phyloP scores from a whole-genome alignment of 2,888 invertebrate genomes.

The Brenthis hecate region DNA sequence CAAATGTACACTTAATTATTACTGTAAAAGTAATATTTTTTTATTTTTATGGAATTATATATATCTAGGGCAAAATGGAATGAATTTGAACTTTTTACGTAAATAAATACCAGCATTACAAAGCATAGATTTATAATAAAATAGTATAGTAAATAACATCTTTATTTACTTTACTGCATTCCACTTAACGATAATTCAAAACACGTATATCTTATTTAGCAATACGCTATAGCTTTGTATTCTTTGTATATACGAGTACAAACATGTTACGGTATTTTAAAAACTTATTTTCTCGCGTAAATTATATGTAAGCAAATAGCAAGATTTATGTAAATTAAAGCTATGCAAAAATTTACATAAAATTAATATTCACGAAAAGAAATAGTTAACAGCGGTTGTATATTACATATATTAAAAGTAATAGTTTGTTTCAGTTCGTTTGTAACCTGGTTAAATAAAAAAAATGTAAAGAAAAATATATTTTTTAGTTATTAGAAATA shows the following conservation, averaged over 20 bases:
- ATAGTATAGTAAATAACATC: too few relatives aligned
- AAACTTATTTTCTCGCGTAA: constrained; percentile 3
- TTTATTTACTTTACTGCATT: too few relatives aligned
- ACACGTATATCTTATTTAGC: constrained; percentile 1
- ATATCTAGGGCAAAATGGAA: too few relatives aligned
- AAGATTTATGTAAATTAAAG: constrained; percentile 7
- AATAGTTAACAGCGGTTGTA: constrained; percentile 1
- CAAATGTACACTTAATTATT: too few relatives aligned
- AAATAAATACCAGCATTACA: too few relatives aligned
- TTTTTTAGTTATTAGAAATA: too few relatives aligned
- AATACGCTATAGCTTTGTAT: not conserved
- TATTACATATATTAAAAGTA: constrained; percentile 7
- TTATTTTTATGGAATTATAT: too few relatives aligned
- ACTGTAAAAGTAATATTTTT: too few relatives aligned
- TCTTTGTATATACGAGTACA: not conserved
- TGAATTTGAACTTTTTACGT: too few relatives aligned
- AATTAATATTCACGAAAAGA: constrained; percentile 25
- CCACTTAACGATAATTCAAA: not conserved
- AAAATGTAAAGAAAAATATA: not conserved
- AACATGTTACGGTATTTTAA: constrained; percentile 16
- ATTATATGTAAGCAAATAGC: constrained; percentile 10
- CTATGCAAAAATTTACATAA: constrained; percentile 12
- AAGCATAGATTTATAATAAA: too few relatives aligned
- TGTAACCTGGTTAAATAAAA: not conserved
- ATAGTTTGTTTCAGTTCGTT: not conserved